Base-by-base conservation (phyloP, 1,140 invertebrate genomes). In the Halictus rubicundus region DNA sequence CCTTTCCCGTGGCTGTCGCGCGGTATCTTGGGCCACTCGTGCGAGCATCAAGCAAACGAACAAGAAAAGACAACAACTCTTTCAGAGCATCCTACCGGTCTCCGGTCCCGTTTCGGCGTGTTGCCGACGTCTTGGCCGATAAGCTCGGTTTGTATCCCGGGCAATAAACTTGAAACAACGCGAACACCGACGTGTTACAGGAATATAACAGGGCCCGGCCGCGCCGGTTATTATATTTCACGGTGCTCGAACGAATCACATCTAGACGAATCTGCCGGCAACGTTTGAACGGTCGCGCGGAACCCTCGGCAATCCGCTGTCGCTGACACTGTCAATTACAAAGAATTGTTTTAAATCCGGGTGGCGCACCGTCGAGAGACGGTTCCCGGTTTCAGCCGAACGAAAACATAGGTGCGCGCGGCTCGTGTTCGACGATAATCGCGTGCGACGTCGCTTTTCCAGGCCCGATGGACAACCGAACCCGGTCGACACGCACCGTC, bases 401-500 rank as follows among this genome's bases (percentile, higher is more conserved):
- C 49, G 5, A 9, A 10, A 52, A 63, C n/a, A 16, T 21, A 8
- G 16, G 27, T 32, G 32, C 42, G 6, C 4, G 19, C 32, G 46
- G 32, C 7, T 5, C 19, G 1, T 19, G 32, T 59, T 21, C 69
- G 61, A 65, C 63, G 70, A 79, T 79, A 73, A 78, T 74, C 42
- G 23, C 70, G 39, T n/a, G 7, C n/a, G 78, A 79, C 78, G 54
- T 70, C 60, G 63, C 42, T 73, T 79, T 79, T 74, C 77, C 70
- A 60, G 27, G 7, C 42, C 16, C 21, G 2, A n/a, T 37, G 21
- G 37, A 60, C 32, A 8, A 21, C 54, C 54, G 49, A 66, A 21
- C 52, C 60, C 2, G 61, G 52, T 32, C 69, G 71, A 66, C 71
- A 79, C 78, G 78, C 78, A 79, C 70, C 70, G 71, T 74, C 78